These are phyloP conservation scores for Atherinomorus stipes DNA, from an alignment of 2,113 vertebrate species.

Conservation along the genomic window DNA sequence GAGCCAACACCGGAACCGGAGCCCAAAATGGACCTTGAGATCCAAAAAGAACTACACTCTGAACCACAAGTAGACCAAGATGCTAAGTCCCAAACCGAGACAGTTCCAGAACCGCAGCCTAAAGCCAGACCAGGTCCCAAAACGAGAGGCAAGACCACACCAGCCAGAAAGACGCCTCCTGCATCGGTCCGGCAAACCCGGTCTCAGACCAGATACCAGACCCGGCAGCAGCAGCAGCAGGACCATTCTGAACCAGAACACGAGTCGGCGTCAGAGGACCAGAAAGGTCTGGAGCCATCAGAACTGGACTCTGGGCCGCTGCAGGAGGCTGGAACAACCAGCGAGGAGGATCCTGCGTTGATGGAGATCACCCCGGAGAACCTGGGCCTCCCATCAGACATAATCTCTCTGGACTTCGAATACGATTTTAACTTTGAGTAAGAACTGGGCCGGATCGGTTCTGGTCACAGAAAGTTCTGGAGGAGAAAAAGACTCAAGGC, in stretches of 20 bases:
- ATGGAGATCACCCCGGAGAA: constrained; percentile 58
- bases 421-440: constrained; percentile 73
- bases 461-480: not conserved
- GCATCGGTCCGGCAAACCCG: constrained; percentile 59
- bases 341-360: not conserved
- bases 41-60: constrained; percentile 5
- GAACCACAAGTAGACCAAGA: constrained; percentile 10
- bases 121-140: constrained; percentile 45
- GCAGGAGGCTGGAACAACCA: not conserved
- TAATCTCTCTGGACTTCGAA: constrained; percentile 64
- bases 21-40: not conserved
- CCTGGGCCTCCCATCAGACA: constrained; percentile 62
- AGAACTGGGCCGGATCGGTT: not conserved
- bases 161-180: constrained; percentile 24
- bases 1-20: not conserved
- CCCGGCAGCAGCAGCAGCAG: constrained; percentile 44
- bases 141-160: constrained; percentile 43
- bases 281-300: not conserved
- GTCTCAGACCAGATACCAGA: constrained; percentile 72
- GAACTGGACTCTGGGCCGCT: not conserved
- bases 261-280: constrained; percentile 6
- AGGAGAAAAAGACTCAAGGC: not conserved
- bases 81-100: not conserved
- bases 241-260: constrained; percentile 36
- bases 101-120: constrained; percentile 7